Evolutionary conservation across 2,113 vertebrate species (phyloP).

Genomic region (Tachuris rubrigastra): DNA sequence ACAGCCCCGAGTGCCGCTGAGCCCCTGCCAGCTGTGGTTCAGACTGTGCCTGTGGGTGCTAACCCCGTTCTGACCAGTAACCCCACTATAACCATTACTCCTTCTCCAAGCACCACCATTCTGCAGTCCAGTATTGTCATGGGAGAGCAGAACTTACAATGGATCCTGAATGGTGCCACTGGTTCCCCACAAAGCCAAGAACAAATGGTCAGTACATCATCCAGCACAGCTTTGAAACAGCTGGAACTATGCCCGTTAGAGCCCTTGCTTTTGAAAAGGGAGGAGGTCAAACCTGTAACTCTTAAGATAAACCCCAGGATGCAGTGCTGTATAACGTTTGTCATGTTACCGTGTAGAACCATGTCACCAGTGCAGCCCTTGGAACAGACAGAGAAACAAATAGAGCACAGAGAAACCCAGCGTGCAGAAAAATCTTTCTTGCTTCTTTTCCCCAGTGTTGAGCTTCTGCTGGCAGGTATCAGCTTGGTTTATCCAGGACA

Average conservation of each 20-base stretch:
- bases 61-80: conserved; percentile 76
- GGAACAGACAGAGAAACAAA: background rate
- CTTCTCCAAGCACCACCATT: conserved; percentile 84
- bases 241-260: background rate
- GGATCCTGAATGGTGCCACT: conserved; percentile 93
- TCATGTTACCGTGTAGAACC: background rate
- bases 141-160: conserved; percentile 96
- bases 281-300: background rate
- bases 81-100: conserved; percentile 79
- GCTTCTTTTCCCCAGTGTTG: background rate
- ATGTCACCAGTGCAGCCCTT: background rate
- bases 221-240: background rate
- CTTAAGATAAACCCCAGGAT: background rate
- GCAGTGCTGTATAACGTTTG: background rate
- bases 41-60: conserved; percentile 85
- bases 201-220: conserved; percentile 81
- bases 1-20: conserved; percentile 71
- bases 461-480: background rate
- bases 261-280: background rate
- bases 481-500: background rate
- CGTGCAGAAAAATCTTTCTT: background rate
- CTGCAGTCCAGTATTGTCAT: conserved; percentile 92
- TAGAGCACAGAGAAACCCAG: background rate
- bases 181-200: conserved; percentile 86
- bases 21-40: conserved; percentile 78